Evolutionary conservation across 2,888 invertebrate genomes (phyloP).

Genomic region (Congeria kusceri): DNA sequence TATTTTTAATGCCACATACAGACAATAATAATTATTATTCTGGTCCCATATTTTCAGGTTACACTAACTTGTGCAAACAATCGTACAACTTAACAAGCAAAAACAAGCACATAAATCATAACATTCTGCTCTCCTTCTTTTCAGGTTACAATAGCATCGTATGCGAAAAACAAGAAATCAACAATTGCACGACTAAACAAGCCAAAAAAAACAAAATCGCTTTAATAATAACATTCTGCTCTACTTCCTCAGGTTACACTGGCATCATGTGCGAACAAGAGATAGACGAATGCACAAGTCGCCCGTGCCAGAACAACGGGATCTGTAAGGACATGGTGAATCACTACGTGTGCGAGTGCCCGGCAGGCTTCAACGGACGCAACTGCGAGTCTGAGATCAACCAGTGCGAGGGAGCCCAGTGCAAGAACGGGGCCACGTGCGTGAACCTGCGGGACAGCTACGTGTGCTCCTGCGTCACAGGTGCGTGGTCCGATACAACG

Average conservation of each 20-base stretch:
- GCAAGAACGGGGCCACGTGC: slow-evolving; percentile 97
- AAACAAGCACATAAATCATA: no score
- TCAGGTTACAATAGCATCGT: no score
- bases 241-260: slow-evolving; percentile 52
- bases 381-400: slow-evolving; percentile 90
- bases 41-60: no score
- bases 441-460: slow-evolving; percentile 44
- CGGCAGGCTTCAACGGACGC: slow-evolving; percentile 85
- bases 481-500: slow-evolving; percentile 28
- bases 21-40: no score
- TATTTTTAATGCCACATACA: no score
- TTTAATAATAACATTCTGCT: no score
- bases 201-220: no score
- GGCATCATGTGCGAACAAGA: slow-evolving; percentile 87
- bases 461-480: slow-evolving; percentile 41
- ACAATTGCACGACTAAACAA: no score
- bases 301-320: slow-evolving; percentile 97
- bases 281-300: slow-evolving; percentile 97
- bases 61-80: no score
- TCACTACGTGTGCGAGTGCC: slow-evolving; percentile 95
- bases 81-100: no score
- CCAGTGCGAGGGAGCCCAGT: slow-evolving; percentile 95
- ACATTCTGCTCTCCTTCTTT: no score
- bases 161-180: no score
- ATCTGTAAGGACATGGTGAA: slow-evolving; percentile 94